Evolutionary conservation across 2,888 invertebrate species (phyloP), one percentile per base, ranked within the genome.

Genomic region (Amiota mariae): DNA sequence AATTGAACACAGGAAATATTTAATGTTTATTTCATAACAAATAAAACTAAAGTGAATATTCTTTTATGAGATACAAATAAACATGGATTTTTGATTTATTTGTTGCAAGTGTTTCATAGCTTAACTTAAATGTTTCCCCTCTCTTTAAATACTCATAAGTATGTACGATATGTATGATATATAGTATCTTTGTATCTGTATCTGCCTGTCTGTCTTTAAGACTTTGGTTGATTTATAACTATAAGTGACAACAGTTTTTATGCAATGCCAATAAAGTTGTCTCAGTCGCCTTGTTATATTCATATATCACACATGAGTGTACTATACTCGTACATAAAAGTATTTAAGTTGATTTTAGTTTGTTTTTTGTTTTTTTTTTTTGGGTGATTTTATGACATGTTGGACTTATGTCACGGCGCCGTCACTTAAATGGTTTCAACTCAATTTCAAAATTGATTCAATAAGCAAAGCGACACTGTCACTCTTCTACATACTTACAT

Each of bases 201-300:
- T 2, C 8, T 24, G 24, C 36, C 36, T 36, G 36, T 36, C 36
- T 36, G 36, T 36, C 8, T 36, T 36, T 36, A 6, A 6, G 36
- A 6, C 6, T 36, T 36, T 36, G 36, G 36, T 36, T 85, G 83
- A 84, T 84, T 84, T 84, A 84, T 84, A 80, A 82, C 85, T 82
- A 81, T 78, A 82, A 84, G 85, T 84, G 83, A 83, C 83, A 83
- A 84, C 82, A 85, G 82, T 84, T 84, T 85, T 84, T 85, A 85
- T 84, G 83, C 36, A 36, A 36, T 84, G 85, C 83, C 85, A 84
- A 84, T 84, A 84, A 84, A 84, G 83, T 85, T 84, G 83, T 85
- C 83, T 78, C 81, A 81, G 83, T 80, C 82, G 83, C 82, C 82
- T 84, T 85, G 83, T 84, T 85, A 85, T 84, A 84, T 81, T 82